Conservation (phyloP, 2,797 vertebrate species). For the Ibycter americanus region DNA sequence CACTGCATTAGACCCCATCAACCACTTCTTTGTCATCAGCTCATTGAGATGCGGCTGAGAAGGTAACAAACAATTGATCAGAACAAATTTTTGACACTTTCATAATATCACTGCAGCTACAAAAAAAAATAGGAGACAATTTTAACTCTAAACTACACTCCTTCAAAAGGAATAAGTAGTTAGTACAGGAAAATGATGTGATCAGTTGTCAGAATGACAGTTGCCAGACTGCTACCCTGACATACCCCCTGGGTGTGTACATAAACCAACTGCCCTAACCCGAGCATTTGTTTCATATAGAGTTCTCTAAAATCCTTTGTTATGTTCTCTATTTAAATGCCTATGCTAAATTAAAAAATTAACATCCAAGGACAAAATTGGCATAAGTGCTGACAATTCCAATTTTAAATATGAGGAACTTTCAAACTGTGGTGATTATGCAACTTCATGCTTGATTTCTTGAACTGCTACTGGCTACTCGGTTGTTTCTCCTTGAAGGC, state of each 20-base stretch:
- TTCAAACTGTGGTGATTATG: neutral
- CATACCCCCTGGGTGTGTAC: too few relatives aligned
- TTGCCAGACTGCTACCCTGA: neutral
- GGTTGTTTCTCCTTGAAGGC: neutral
- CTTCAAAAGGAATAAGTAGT: neutral
- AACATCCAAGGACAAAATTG: neutral
- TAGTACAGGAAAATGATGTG: neutral
- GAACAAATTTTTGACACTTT: neutral
- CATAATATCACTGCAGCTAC: neutral
- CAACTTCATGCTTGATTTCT: neutral
- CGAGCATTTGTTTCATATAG: neutral
- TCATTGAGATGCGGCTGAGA: slow-evolving; percentile 90
- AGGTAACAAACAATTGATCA: neutral
- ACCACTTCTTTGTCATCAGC: slow-evolving; percentile 94
- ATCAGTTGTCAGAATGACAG: neutral
- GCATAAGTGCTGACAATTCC: neutral
- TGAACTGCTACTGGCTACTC: neutral
- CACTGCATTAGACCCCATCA: slow-evolving; percentile 89
- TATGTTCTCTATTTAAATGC: neutral
- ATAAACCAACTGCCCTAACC: neutral
- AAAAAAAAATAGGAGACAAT: neutral
- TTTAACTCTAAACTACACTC: neutral
- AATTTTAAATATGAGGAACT: neutral
- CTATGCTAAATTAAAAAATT: neutral
- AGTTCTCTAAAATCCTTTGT: neutral